Conservation (phyloP, 1,140 invertebrate species). For the Conus ventricosus region DNA sequence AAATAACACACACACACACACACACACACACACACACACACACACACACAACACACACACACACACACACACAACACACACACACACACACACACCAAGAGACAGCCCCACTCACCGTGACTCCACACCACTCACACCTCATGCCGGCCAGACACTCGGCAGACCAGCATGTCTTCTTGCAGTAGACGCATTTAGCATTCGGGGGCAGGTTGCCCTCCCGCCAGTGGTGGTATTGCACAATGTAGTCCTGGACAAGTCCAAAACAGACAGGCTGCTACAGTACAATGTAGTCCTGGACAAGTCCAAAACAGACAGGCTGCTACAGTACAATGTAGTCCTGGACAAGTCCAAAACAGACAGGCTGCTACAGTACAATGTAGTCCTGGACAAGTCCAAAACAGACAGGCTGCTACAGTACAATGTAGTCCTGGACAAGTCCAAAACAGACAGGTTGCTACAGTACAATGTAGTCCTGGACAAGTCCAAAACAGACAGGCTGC, state of each 20-base stretch:
- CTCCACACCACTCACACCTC: constrained; percentile 99
- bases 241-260: constrained; percentile 62
- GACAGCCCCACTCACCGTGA: constrained; percentile 84
- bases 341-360: no score
- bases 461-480: no score
- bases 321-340: no score
- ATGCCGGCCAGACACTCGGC: constrained; percentile 94
- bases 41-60: background rate
- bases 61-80: background rate
- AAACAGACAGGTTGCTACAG: no score
- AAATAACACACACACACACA: background rate
- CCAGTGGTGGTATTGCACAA: constrained; percentile 91
- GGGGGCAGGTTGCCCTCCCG: constrained; percentile 97
- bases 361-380: no score
- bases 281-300: no score
- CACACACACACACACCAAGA: no score
- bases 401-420: no score
- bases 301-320: no score
- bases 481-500: no score
- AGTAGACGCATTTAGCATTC: constrained; percentile 96
- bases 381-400: no score
- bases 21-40: background rate
- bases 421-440: no score
- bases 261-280: background rate
- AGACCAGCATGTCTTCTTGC: constrained; percentile 98